Conservation (phyloP, 2,797 vertebrate genomes). For the Tiaroga cobitis region DNA sequence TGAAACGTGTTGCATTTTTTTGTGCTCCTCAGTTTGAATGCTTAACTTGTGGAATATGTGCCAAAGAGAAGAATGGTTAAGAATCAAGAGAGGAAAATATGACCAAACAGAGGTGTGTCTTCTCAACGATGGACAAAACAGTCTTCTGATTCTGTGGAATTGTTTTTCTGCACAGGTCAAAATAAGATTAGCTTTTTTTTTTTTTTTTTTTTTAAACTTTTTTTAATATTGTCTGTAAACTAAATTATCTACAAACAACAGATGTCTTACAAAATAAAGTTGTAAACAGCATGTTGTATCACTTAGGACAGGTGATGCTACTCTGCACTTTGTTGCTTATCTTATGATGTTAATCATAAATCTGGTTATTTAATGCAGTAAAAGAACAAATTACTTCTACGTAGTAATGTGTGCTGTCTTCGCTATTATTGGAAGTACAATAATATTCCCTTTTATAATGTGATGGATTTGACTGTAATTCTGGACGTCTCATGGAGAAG, state of each 20-base stretch:
- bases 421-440: background rate
- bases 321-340: background rate
- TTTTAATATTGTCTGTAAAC: background rate
- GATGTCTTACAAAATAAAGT: background rate
- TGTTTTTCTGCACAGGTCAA: background rate
- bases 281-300: background rate
- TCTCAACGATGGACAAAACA: conserved; percentile 9
- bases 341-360: background rate
- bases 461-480: background rate
- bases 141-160: background rate
- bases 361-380: background rate
- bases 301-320: background rate
- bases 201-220: background rate
- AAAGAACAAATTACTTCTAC: conserved; percentile 4
- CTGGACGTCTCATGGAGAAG: conserved; percentile 17
- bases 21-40: conserved; percentile 61
- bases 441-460: background rate
- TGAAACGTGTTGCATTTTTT: background rate
- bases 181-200: background rate
- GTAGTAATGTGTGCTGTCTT: background rate
- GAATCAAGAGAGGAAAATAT: background rate
- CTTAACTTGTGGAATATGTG: conserved; percentile 28
- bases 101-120: background rate
- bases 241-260: background rate
- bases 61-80: conserved; percentile 39